phyloP scores from a whole-genome alignment of 2,113 vertebrate genomes.

The Oreochromis niloticus region DNA sequence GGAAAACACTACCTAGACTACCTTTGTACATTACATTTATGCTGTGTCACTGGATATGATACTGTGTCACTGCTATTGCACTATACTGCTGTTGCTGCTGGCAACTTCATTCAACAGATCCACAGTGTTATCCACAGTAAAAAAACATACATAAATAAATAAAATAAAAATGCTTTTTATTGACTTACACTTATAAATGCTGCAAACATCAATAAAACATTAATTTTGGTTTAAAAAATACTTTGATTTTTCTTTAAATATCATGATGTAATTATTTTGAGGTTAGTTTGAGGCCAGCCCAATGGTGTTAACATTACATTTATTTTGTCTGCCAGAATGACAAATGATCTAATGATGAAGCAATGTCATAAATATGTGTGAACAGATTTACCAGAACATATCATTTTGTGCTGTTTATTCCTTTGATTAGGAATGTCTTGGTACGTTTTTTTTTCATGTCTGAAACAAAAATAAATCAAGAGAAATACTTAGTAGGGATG shows the following conservation, averaged over 20 bases:
- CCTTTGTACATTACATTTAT: neutral
- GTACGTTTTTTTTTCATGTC: neutral
- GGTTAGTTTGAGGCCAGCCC: neutral
- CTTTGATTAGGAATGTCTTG: neutral
- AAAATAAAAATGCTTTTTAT: neutral
- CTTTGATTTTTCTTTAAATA: neutral
- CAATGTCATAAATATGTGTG: neutral
- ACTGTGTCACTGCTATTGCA: neutral
- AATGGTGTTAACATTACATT: neutral
- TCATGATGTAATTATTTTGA: neutral
- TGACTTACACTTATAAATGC: neutral
- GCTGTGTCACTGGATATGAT: neutral
- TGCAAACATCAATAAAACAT: neutral
- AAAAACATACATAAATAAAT: neutral
- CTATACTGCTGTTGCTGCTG: neutral
- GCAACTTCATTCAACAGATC: neutral
- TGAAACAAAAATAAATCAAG: neutral
- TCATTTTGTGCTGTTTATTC: neutral
- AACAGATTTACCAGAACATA: neutral
- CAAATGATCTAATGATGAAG: neutral
- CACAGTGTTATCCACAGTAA: neutral
- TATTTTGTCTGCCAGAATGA: neutral
- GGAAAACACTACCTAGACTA: neutral
- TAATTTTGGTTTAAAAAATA: neutral
- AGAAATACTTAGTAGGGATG: neutral